Base-by-base conservation (phyloP, 2,113 vertebrate genomes). In the Ibidorhyncha struthersii region DNA sequence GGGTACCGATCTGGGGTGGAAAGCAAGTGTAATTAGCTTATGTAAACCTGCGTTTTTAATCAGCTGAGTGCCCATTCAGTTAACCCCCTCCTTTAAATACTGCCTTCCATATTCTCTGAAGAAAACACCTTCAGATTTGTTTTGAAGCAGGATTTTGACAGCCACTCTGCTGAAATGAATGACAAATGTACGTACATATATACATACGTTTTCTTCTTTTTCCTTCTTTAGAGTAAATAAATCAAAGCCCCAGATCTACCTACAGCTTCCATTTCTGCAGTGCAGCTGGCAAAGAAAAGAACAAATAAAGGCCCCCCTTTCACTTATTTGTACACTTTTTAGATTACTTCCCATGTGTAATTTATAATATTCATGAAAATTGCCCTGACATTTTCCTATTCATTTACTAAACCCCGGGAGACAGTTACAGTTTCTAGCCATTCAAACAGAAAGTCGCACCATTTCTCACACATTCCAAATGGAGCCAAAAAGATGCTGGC, bases 401-500 rank as follows among this genome's bases (percentile, higher is more conserved):
- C 62, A 76, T 49, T 89, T 66, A 13, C 61, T 72, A 83, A 95
- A 67, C 18, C 53, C 40, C 13, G 1, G 53, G 78, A 92, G 47
- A 43, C 82, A 12, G 23, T 58, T 87, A 53, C 43, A 81, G 18
- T 67, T 80, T 55, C 89, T 81, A 95, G 59, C 21, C 78, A 73
- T 72, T 87, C 63, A 84, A 62, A 67, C 22, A 95, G 56, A 85
- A 91, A 81, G 34, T 77, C 89, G 77, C 67, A 81, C 13, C 19
- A 78, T 59, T 92, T 87, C 72, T 84, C 69, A 87, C 53, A 94
- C 38, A 45, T 94, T 84, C 63, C 32, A 73, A 83, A 66, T 20
- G 49, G 49, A 80, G 69, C 86, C 86, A 92, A 73, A 91, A 93
- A 71, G 74, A 59, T 94, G 63, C 53, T 95, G 95, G 93, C 93